phyloP scores from a whole-genome alignment of 2,113 vertebrate genomes.

The Zosterops lateralis region DNA sequence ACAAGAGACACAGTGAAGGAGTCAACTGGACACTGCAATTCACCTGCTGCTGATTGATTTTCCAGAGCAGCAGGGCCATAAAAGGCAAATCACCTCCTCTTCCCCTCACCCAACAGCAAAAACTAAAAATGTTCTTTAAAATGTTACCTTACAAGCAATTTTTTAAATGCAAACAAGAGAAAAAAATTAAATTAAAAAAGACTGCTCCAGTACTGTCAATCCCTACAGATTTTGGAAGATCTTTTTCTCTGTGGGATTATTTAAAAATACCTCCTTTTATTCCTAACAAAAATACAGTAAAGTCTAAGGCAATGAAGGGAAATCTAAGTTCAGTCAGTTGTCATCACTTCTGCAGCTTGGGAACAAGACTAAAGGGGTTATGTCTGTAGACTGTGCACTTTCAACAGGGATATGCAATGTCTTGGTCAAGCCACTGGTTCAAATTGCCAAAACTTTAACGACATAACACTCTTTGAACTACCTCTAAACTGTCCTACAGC shows the following conservation, averaged over 20 bases:
- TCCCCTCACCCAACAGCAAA: fast-evolving
- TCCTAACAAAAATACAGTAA: background rate
- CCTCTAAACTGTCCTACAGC: background rate
- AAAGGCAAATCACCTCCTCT: background rate
- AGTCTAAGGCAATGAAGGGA: background rate
- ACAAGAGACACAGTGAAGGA: background rate
- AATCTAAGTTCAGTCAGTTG: background rate
- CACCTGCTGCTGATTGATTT: background rate
- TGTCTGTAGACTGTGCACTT: background rate
- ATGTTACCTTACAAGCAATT: background rate
- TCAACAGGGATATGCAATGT: background rate
- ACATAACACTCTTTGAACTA: background rate
- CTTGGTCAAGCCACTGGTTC: background rate
- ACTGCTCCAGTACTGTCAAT: background rate
- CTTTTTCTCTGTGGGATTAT: background rate
- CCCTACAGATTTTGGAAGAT: background rate
- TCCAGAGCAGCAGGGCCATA: background rate
- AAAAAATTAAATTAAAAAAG: background rate
- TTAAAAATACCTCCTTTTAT: background rate
- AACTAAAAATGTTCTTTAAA: background rate
- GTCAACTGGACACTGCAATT: background rate
- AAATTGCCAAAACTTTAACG: background rate
- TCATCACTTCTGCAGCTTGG: background rate
- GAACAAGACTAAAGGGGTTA: background rate
- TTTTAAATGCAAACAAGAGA: background rate